phyloP scores from a whole-genome alignment of 1,140 invertebrate genomes.

The Eueides isabella region DNA sequence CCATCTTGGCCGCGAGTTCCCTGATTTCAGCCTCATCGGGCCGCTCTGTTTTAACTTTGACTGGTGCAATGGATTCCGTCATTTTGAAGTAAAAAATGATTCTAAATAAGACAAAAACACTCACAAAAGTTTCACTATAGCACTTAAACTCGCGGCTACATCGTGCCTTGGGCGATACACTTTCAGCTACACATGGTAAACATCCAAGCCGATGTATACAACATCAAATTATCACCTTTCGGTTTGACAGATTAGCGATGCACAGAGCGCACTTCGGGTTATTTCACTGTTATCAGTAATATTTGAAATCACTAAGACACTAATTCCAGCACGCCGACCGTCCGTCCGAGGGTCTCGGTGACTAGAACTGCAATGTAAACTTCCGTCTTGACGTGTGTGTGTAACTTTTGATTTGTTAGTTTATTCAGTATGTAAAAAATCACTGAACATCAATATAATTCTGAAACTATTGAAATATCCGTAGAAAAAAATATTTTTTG shows the following conservation, averaged over 20 bases:
- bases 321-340: constrained; percentile 38
- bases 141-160: constrained; percentile 53
- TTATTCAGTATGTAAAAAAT: constrained; percentile 21
- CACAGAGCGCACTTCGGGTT: constrained; percentile 39
- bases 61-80: constrained; percentile 61
- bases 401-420: constrained; percentile 35
- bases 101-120: constrained; percentile 6
- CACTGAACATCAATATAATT: constrained; percentile 20
- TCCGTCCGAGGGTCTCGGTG: constrained; percentile 41
- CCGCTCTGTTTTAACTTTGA: constrained; percentile 90
- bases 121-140: constrained; percentile 8
- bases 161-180: constrained; percentile 46
- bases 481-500: constrained; percentile 47
- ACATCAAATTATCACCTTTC: constrained; percentile 62
- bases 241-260: constrained; percentile 64
- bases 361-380: constrained; percentile 48
- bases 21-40: constrained; percentile 93
- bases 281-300: constrained; percentile 40
- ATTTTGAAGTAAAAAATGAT: constrained; percentile 46
- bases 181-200: constrained; percentile 55
- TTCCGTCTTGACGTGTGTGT: constrained; percentile 54
- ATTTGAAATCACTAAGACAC: constrained; percentile 36
- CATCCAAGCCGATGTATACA: constrained; percentile 54
- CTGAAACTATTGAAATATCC: constrained; percentile 12
- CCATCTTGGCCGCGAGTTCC: constrained; percentile 92